Conservation (phyloP, 2,113 vertebrate species). For the Gasterosteus aculeatus region DNA sequence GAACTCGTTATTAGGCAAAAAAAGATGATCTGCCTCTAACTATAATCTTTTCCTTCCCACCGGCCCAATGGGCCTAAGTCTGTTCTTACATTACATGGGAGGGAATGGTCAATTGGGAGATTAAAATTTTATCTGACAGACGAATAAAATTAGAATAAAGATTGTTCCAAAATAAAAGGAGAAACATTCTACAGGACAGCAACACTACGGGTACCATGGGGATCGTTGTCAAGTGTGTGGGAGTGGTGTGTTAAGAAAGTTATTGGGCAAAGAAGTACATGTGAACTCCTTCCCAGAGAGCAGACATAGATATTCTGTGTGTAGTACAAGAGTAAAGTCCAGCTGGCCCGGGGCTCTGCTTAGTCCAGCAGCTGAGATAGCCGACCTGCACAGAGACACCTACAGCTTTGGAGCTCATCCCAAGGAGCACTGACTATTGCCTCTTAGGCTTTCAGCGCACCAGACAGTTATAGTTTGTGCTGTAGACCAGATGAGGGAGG, state of each 20-base stretch:
- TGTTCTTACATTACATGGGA: neutral
- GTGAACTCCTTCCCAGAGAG: neutral
- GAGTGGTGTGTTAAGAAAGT: neutral
- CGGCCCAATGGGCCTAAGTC: neutral
- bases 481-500: neutral
- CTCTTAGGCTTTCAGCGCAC: neutral
- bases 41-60: neutral
- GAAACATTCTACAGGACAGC: neutral
- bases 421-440: neutral
- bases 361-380: slow-evolving; percentile 7
- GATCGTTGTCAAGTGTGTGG: neutral
- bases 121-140: neutral
- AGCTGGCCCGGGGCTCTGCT: slow-evolving; percentile 6
- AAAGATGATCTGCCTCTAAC: neutral
- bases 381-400: neutral
- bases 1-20: neutral
- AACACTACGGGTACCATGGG: neutral
- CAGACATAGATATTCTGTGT: neutral
- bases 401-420: slow-evolving; percentile 6
- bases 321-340: slow-evolving; percentile 1
- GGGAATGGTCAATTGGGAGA: neutral
- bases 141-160: neutral
- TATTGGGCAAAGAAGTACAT: neutral
- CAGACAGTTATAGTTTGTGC: neutral
- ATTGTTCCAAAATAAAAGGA: neutral